Conservation (phyloP, 1,140 invertebrate genomes). For the Luehdorfia chinensis region DNA sequence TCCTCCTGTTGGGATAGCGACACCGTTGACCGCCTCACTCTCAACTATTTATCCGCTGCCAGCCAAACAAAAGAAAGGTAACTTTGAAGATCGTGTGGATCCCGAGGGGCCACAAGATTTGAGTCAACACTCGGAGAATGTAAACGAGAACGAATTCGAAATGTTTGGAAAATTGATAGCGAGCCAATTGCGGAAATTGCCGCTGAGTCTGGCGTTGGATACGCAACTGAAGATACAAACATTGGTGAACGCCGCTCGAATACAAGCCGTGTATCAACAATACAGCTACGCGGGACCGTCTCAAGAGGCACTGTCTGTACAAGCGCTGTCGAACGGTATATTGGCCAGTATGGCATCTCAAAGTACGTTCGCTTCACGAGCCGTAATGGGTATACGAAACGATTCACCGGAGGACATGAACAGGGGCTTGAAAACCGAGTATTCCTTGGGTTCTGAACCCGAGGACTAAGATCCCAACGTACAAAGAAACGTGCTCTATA, state of each 20-base stretch:
- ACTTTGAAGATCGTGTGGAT: constrained; percentile 48
- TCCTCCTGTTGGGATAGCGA: constrained; percentile 65
- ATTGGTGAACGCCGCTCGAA: constrained; percentile 66
- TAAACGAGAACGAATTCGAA: constrained; percentile 70
- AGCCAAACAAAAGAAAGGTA: constrained; percentile 62
- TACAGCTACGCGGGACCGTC: constrained; percentile 68
- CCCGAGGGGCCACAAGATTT: constrained; percentile 61
- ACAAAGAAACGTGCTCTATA: background rate
- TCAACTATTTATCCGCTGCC: constrained; percentile 65
- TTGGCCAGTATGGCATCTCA: constrained; percentile 62
- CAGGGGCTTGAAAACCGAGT: constrained; percentile 56
- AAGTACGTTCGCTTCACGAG: constrained; percentile 46
- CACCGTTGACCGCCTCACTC: constrained; percentile 59
- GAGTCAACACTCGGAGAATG: constrained; percentile 64
- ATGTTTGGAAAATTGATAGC: constrained; percentile 72
- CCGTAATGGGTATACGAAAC: constrained; percentile 47
- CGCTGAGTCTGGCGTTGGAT: constrained; percentile 64
- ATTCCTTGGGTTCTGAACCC: constrained; percentile 53
- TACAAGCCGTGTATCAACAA: constrained; percentile 70
- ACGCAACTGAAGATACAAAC: constrained; percentile 72
- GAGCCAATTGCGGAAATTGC: constrained; percentile 64
- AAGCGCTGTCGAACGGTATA: constrained; percentile 66
- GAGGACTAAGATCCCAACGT: constrained; percentile 40
- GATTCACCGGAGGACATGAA: constrained; percentile 60
- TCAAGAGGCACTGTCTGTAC: constrained; percentile 63